Evolutionary conservation across 2,113 vertebrate genomes (phyloP).

Genomic region (Dromiciops gliroides): DNA sequence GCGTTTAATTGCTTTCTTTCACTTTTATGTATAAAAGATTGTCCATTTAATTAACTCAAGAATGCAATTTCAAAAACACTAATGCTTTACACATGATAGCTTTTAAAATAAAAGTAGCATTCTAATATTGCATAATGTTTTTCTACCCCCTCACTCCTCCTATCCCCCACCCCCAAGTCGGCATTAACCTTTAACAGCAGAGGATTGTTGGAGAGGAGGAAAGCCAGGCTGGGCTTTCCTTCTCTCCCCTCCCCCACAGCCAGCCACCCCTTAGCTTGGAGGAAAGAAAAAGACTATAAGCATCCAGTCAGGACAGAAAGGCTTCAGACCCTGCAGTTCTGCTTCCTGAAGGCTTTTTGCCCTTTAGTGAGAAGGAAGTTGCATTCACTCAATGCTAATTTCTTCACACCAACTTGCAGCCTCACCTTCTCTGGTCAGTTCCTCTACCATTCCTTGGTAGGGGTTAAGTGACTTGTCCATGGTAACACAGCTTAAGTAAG

Average conservation of each 20-base stretch:
- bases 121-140: conserved; percentile 70
- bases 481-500: too few relatives aligned
- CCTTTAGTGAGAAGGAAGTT: background rate
- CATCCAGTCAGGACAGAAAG: background rate
- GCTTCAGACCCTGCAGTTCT: background rate
- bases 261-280: background rate
- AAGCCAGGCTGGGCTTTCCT: background rate
- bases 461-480: too few relatives aligned
- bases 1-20: conserved; percentile 86
- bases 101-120: conserved; percentile 87
- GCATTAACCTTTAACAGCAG: conserved; percentile 61
- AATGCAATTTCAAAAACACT: conserved; percentile 89
- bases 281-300: fast-evolving
- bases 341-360: background rate
- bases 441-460: background rate
- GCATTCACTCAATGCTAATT: background rate
- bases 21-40: conserved; percentile 89
- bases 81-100: conserved; percentile 89
- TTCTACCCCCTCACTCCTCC: background rate
- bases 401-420: background rate
- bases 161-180: background rate
- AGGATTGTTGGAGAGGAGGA: conserved; percentile 38
- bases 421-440: background rate
- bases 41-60: conserved; percentile 90
- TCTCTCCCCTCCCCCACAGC: background rate